Conservation (phyloP, 2,888 invertebrate genomes). For the Chloromyia formosa region DNA sequence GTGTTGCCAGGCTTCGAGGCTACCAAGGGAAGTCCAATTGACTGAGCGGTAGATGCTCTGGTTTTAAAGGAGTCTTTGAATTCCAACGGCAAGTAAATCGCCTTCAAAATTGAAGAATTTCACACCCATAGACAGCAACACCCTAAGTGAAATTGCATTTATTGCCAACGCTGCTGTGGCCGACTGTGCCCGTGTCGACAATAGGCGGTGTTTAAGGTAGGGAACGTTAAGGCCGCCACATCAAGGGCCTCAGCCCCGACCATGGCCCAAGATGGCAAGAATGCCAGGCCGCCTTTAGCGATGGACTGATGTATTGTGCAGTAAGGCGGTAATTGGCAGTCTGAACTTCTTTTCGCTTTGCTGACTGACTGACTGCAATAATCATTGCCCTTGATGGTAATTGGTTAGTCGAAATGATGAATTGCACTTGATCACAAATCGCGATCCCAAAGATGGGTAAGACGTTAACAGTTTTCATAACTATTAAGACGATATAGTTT, state of each 20-base stretch:
- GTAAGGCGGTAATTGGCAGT: constrained; percentile 38
- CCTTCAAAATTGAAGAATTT: too few relatives aligned
- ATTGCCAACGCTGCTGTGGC: too few relatives aligned
- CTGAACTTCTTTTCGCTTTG: constrained; percentile 42
- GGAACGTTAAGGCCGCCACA: constrained; percentile 12
- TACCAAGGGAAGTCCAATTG: too few relatives aligned
- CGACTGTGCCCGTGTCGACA: constrained; percentile 22
- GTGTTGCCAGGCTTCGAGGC: neutral
- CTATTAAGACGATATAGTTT: constrained; percentile 2
- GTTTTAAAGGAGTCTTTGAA: too few relatives aligned
- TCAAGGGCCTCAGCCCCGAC: neutral
- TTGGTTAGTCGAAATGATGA: constrained; percentile 37
- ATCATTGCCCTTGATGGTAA: constrained; percentile 43
- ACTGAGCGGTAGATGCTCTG: too few relatives aligned
- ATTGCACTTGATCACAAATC: constrained; percentile 35
- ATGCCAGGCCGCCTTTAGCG: constrained; percentile 22
- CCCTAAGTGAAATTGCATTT: too few relatives aligned
- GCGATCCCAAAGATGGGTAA: constrained; percentile 7
- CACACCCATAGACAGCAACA: too few relatives aligned
- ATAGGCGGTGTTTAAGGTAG: constrained; percentile 32
- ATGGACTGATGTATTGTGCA: constrained; percentile 25
- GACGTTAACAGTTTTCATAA: constrained; percentile 2
- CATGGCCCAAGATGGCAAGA: constrained; percentile 11
- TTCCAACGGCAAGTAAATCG: too few relatives aligned
- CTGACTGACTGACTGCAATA: constrained; percentile 43